Conservation (phyloP, 2,113 vertebrate genomes). For the Ceyx margarethae region DNA sequence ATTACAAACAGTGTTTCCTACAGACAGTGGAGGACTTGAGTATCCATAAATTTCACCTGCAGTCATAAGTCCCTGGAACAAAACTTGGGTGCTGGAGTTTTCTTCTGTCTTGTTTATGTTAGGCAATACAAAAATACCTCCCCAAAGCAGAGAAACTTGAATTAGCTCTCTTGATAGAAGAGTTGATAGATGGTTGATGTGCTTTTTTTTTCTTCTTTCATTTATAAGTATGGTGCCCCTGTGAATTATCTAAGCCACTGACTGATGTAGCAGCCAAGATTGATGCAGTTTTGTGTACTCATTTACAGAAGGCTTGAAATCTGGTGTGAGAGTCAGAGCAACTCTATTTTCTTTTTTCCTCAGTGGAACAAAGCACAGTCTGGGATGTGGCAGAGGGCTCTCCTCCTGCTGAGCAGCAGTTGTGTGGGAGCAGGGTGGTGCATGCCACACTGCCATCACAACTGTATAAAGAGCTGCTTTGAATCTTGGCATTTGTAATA, state of each 20-base stretch:
- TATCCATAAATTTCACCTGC: neutral
- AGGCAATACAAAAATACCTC: neutral
- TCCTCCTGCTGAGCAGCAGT: neutral
- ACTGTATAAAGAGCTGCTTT: constrained; percentile 17
- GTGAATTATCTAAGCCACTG: constrained; percentile 26
- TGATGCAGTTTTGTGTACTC: constrained; percentile 36
- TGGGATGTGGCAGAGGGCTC: neutral
- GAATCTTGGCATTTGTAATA: neutral
- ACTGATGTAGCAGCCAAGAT: neutral
- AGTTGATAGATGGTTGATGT: neutral
- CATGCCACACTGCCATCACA: neutral
- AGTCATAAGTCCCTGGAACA: neutral
- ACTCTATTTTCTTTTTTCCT: neutral
- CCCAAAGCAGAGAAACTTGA: neutral
- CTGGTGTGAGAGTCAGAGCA: neutral
- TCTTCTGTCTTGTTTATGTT: neutral
- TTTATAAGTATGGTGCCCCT: neutral
- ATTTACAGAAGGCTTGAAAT: constrained; percentile 15
- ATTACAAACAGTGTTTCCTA: neutral
- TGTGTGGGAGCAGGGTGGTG: neutral
- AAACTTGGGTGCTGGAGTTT: neutral
- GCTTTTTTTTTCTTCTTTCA: neutral
- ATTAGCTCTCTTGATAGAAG: neutral
- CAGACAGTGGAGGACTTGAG: neutral
- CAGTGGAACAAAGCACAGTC: neutral